A percentile compares a stretch with the other conserved stretches of the same genome.
These are phyloP conservation scores for Aphis craccivora DNA, from an alignment of 1,140 invertebrate genomes.

Conservation along the genomic window DNA sequence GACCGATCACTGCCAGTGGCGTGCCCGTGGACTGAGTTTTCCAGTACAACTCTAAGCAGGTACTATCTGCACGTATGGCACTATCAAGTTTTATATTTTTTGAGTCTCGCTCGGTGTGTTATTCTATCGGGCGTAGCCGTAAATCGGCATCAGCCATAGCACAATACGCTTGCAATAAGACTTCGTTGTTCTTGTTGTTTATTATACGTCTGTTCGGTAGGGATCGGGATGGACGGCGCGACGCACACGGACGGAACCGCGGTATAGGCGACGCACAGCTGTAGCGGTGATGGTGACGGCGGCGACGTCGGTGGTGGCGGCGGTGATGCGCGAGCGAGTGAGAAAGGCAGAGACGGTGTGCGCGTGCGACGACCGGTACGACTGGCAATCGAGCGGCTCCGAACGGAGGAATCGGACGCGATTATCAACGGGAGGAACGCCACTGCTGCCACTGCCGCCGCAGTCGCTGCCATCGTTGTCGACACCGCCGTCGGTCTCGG, in stretches of 20 bases:
- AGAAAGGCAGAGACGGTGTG: constrained; percentile 19
- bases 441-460: not conserved
- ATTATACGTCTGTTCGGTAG: not conserved
- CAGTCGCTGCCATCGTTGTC: not conserved
- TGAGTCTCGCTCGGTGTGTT: not conserved
- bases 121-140: constrained; percentile 19
- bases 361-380: constrained; percentile 24
- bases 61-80: not conserved
- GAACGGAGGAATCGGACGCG: constrained; percentile 38
- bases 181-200: not conserved
- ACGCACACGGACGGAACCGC: not conserved
- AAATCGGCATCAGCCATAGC: not conserved
- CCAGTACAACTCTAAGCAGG: not conserved
- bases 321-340: not conserved
- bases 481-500: not conserved
- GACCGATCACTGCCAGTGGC: not conserved
- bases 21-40: not conserved
- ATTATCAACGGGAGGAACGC: not conserved
- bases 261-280: not conserved
- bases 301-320: not conserved
- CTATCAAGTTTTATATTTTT: not conserved
- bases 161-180: not conserved
- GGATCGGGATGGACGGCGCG: not conserved
- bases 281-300: not conserved
- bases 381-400: constrained; percentile 37